Base-by-base conservation (phyloP, 2,797 vertebrate species). In the Cercopithecus mitis region DNA sequence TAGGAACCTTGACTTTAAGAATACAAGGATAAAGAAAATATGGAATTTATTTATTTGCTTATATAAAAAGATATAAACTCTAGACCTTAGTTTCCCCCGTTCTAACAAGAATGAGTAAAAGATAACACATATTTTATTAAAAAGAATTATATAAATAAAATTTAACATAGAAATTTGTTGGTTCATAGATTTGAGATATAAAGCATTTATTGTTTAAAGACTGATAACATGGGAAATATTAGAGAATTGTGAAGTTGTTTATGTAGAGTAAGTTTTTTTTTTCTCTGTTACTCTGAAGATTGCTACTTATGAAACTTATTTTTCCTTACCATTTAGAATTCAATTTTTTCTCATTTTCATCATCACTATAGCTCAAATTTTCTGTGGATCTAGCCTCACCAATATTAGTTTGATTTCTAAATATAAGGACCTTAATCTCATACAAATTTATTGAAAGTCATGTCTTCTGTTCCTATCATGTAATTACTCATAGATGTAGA, bases 171-270 rank as follows among this genome's bases (percentile, higher is more conserved):
- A 93, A 80, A 52, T 91, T 45, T 45, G 3, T 58, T 80, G n/a
- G 25, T 77, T 64, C 27, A 39, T 61, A 79, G 15, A n/a, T 76
- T 94, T 14, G n/a, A 80, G 20, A 36, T 72, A 80, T 77, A 30
- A 81, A 36, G 12, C 15, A 50, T 80, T 95, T 92, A 64, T 90
- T 45, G 72, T n/a, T 92, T 87, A 64, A 89, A 72, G 92, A 86
- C 77, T 19, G 55, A 50, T 72, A 79, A 11, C 3, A 24, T n/a
- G 39, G 27, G 22, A 79, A 90, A 85, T 61, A 1, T 10, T 79
- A 72, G 67, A 83, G n/a, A 61, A 27, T 83, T 83, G 22, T 84
- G 77, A 91, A 82, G 9, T 57, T 91, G 27, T 11, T 93, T 41
- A 77, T 24, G 47, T 8, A 87, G 19, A 76, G 30, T 61, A 55